Percentiles rank a stretch among this genome's conserved stretches.
These are phyloP conservation scores for Oncorhynchus kisutch DNA, from an alignment of 2,113 vertebrate species.

Conservation along the genomic window DNA sequence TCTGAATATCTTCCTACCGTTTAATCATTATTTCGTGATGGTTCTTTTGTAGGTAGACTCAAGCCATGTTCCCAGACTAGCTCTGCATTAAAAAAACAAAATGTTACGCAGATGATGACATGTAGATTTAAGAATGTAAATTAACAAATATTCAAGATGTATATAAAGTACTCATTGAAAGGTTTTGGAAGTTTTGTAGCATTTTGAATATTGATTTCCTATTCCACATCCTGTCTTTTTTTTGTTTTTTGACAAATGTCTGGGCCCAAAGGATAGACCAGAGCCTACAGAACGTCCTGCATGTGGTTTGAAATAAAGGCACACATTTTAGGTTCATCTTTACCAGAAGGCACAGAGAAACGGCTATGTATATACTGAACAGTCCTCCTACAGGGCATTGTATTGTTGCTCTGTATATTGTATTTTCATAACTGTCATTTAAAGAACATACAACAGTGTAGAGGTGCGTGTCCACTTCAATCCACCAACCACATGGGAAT, in stretches of 20 bases:
- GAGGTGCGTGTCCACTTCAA: constrained; percentile 45
- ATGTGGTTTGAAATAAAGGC: constrained; percentile 53
- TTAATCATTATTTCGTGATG: constrained; percentile 59
- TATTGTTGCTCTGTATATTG: constrained; percentile 72
- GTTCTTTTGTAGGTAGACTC: constrained; percentile 56
- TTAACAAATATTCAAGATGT: constrained; percentile 67
- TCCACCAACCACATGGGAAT: constrained; percentile 31
- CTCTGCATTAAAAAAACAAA: constrained; percentile 21
- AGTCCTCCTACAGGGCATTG: constrained; percentile 57
- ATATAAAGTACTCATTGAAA: constrained; percentile 81
- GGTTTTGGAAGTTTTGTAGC: constrained; percentile 67
- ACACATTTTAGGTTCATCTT: constrained; percentile 46
- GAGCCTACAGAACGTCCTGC: constrained; percentile 46
- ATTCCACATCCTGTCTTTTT: constrained; percentile 18
- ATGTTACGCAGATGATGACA: constrained; percentile 65
- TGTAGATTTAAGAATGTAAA: constrained; percentile 78
- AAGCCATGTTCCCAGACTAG: constrained; percentile 31
- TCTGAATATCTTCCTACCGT: constrained; percentile 42
- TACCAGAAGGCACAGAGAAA: constrained; percentile 31
- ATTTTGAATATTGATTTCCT: constrained; percentile 58
- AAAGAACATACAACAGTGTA: constrained; percentile 65
- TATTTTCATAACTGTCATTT: constrained; percentile 75
- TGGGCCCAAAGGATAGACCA: constrained; percentile 18
- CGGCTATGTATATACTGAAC: constrained; percentile 57
- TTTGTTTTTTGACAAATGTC: constrained; percentile 13